Conservation (phyloP, 1,140 invertebrate species). For the Manduca sexta region DNA sequence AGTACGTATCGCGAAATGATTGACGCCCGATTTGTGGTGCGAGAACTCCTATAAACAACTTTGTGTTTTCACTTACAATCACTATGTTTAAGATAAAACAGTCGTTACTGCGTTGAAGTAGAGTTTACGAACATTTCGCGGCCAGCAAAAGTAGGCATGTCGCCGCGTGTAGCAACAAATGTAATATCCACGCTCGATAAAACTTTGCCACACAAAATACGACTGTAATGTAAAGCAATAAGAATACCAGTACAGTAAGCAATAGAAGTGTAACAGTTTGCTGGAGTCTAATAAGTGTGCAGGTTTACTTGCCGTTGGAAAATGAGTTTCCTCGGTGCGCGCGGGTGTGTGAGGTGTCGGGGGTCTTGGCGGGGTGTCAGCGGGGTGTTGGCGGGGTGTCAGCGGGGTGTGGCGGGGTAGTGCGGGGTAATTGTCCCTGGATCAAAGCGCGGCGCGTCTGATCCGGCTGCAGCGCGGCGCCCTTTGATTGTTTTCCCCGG, state of each 20-base stretch:
- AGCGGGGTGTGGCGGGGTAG: not conserved
- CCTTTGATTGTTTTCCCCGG: conserved; percentile 64
- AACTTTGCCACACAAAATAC: not conserved
- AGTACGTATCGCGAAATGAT: conserved; percentile 35
- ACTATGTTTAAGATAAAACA: too few species aligned
- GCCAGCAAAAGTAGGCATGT: too few species aligned
- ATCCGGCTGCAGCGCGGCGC: conserved; percentile 39
- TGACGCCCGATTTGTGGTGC: conserved; percentile 56
- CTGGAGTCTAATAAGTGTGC: conserved; percentile 49
- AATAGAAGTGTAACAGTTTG: too few species aligned
- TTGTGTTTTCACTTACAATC: too few species aligned
- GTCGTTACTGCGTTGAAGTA: too few species aligned
- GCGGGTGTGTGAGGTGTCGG: conserved; percentile 2
- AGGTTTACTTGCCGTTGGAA: conserved; percentile 51
- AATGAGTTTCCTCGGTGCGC: conserved; percentile 61
- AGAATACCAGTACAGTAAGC: not conserved
- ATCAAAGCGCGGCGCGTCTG: conserved; percentile 45
- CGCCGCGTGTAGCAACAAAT: too few species aligned
- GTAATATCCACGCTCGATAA: too few species aligned
- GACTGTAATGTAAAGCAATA: conserved; percentile 13
- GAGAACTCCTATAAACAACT: conserved; percentile 18
- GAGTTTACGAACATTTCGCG: too few species aligned
- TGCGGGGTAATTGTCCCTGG: conserved; percentile 42
- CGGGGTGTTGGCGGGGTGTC: too few species aligned
- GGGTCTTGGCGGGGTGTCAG: too few species aligned